Evolutionary conservation across 2,113 vertebrate genomes (phyloP).

Genomic region (Centropus bengalensis): DNA sequence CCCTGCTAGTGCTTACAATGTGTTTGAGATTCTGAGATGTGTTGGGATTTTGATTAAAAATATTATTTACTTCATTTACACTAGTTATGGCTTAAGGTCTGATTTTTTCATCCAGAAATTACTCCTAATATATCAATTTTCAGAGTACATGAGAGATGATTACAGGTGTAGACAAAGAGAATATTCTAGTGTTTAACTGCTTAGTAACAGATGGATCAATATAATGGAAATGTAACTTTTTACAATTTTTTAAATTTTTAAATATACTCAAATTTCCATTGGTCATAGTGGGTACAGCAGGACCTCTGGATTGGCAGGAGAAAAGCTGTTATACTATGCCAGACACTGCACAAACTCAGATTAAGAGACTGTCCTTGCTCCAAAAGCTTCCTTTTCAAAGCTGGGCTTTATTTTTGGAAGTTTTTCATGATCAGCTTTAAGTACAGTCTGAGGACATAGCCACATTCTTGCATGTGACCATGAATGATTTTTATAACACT

Average conservation of each 20-base stretch:
- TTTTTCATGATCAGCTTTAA: neutral
- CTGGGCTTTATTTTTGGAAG: neutral
- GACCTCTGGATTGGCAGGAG: neutral
- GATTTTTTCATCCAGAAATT: neutral
- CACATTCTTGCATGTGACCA: neutral
- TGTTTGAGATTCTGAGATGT: neutral
- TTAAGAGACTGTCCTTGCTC: neutral
- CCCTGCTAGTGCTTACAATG: neutral
- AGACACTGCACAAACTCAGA: neutral
- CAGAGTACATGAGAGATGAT: neutral
- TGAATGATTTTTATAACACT: neutral
- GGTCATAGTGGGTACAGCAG: neutral
- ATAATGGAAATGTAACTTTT: neutral
- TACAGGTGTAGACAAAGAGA: neutral
- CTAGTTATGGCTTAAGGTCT: neutral
- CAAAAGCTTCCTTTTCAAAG: neutral
- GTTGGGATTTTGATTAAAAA: neutral
- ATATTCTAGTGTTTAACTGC: neutral
- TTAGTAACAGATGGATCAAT: neutral
- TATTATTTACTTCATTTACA: neutral
- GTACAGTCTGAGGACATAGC: neutral
- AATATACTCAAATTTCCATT: accelerated
- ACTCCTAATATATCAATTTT: neutral
- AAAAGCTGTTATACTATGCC: neutral
- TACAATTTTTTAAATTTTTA: accelerated